phyloP scores from a whole-genome alignment of 2,888 invertebrate species.

The Muschampia plurimacula region DNA sequence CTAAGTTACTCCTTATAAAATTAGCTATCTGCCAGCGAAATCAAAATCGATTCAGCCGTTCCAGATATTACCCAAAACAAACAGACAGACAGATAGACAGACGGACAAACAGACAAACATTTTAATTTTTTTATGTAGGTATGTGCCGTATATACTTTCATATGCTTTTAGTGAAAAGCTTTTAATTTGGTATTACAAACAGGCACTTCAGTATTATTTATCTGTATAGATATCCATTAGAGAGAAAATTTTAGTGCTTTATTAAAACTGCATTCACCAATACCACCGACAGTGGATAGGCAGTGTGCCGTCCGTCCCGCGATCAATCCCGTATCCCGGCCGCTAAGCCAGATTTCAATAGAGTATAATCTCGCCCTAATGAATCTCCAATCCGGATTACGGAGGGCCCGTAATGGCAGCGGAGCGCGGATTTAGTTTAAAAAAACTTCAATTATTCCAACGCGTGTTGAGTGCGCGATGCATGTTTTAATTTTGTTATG shows the following conservation, averaged over 20 bases:
- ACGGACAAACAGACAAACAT: too few relatives aligned
- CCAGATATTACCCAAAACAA: too few relatives aligned
- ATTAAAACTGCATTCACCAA: not conserved
- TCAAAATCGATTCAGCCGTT: too few relatives aligned
- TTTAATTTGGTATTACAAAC: too few relatives aligned
- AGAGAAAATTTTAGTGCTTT: not conserved
- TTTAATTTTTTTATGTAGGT: too few relatives aligned
- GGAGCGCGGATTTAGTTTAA: slow-evolving; percentile 67
- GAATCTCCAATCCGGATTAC: slow-evolving; percentile 86
- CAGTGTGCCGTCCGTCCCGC: slow-evolving; percentile 54
- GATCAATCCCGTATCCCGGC: slow-evolving; percentile 50
- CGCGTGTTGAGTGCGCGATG: slow-evolving; percentile 24
- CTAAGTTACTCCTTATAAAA: too few relatives aligned
- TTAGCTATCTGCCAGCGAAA: too few relatives aligned
- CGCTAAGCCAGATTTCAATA: slow-evolving; percentile 85
- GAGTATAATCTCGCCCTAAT: slow-evolving; percentile 85
- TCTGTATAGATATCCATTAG: too few relatives aligned
- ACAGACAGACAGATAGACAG: too few relatives aligned
- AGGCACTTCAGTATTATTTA: too few relatives aligned
- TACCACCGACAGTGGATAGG: not conserved
- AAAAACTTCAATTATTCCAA: slow-evolving; percentile 74
- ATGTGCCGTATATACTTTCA: too few relatives aligned
- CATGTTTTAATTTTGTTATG: slow-evolving; percentile 18
- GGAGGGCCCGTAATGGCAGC: slow-evolving; percentile 72
- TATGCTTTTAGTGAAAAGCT: too few relatives aligned